Conservation (phyloP, 2,113 vertebrate genomes). For the Pica pica region DNA sequence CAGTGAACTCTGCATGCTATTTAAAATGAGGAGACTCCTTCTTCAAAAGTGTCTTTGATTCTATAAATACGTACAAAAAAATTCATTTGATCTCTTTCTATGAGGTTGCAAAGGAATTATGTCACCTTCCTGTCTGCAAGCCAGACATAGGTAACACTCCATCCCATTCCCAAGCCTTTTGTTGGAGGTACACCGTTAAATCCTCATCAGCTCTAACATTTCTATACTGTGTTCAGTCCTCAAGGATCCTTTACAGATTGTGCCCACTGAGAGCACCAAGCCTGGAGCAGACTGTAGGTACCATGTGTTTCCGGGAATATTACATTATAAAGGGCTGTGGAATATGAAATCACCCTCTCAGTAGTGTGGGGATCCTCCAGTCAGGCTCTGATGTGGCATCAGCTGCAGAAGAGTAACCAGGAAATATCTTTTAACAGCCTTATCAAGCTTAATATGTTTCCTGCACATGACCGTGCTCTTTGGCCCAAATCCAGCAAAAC, state of each 20-base stretch:
- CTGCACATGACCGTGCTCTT: background rate
- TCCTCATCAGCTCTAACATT: background rate
- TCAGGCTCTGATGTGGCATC: conserved; percentile 16
- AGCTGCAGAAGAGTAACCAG: conserved; percentile 23
- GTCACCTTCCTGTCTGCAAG: conserved; percentile 34
- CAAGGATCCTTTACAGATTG: background rate
- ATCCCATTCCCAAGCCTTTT: background rate
- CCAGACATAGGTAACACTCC: conserved; percentile 7
- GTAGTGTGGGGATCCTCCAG: background rate
- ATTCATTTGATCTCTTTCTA: conserved; percentile 30
- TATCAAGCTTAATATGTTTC: conserved; percentile 45
- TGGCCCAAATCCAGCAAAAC: conserved; percentile 42
- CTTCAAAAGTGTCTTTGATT: conserved; percentile 38
- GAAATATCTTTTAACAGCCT: conserved; percentile 40
- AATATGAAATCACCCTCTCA: background rate
- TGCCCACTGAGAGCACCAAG: background rate
- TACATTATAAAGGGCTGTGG: background rate
- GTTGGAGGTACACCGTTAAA: background rate
- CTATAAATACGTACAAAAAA: background rate
- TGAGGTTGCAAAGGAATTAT: conserved; percentile 11
- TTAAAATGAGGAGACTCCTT: conserved; percentile 5
- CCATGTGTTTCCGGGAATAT: background rate
- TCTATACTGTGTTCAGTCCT: background rate
- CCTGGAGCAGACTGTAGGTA: background rate
- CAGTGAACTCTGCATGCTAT: background rate